Evolutionary conservation across 1,140 invertebrate species (phyloP), one percentile per base, ranked within the genome.

Genomic region (Bombus waltoni): DNA sequence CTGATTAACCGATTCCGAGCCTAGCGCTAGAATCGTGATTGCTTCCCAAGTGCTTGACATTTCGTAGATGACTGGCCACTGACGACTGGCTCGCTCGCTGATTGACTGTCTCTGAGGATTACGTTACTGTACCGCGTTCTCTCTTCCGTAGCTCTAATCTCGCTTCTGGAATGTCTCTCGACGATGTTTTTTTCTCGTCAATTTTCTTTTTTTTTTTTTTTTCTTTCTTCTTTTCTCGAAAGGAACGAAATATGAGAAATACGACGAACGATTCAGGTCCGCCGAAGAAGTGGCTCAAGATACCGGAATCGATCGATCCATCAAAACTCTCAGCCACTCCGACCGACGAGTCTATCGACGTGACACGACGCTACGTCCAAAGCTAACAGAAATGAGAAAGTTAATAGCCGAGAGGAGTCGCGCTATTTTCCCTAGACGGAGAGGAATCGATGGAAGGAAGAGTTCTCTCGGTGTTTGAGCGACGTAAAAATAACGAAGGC

Each of bases 31-130:
- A 65, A 47, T 5, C 77, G 18, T 53, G 78, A 80, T 80, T 80
- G 66, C 77, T 53, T 35, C 65, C 65, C 25, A 70, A 80, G 44
- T 71, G 78, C 65, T n/a, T 80, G 78, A 70, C 78, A 70, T 80
- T 32, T 80, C 78, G 78, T 70, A 38, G 66, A 80, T 71, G 65
- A 70, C 78, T 53, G 25, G 15, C 44, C 65, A 70, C 65, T 53
- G 65, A 53, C 42, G n/a, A 47, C 18, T 44, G n/a, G 28, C 32
- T 38, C 44, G 28, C 32, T 38, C 44, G 25, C 25, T 47, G 42
- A 70, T 70, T 38, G 25, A 38, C 53, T 1, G 42, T 44, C 42
- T 35, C n/a, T 8, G n/a, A 13, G 44, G 18, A 47, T 53, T 62
- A 40, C 15, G 22, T 6, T 15, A 11, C 38, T 1, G 11, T 35